These are phyloP conservation scores for Leucophenga montana DNA, from an alignment of 2,888 invertebrate genomes.

Conservation along the genomic window DNA sequence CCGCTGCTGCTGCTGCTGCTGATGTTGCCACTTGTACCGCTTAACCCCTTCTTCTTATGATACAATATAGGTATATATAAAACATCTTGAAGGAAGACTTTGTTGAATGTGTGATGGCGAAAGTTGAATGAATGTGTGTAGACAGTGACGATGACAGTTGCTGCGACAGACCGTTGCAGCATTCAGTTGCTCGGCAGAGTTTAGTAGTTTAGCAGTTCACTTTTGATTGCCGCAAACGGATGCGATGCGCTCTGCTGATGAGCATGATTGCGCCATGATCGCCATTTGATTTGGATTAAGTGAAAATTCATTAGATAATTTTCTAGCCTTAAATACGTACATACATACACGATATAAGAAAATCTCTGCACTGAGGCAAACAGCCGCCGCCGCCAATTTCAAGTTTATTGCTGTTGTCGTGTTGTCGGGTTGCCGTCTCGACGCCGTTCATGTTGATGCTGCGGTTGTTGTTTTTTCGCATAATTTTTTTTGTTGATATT, in stretches of 20 bases:
- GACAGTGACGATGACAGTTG: constrained; percentile 54
- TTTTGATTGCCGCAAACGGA: constrained; percentile 31
- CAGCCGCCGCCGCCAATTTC: constrained; percentile 44
- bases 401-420: constrained; percentile 1
- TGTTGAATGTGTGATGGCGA: constrained; percentile 26
- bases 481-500: no score
- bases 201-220: constrained; percentile 4
- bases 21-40: neutral
- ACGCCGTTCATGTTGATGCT: neutral
- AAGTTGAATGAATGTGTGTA: no score
- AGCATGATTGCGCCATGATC: constrained; percentile 49
- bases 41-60: neutral
- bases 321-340: constrained; percentile 41
- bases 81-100: constrained; percentile 14
- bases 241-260: constrained; percentile 26
- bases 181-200: neutral
- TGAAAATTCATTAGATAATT: constrained; percentile 64
- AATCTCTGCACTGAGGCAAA: constrained; percentile 50
- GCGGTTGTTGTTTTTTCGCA: neutral
- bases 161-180: no score
- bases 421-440: constrained; percentile 4
- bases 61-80: neutral
- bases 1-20: no score
- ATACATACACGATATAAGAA: constrained; percentile 33
- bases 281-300: constrained; percentile 65